These are phyloP conservation scores for Cairina moschata DNA, from an alignment of 2,113 vertebrate species.

Conservation along the genomic window DNA sequence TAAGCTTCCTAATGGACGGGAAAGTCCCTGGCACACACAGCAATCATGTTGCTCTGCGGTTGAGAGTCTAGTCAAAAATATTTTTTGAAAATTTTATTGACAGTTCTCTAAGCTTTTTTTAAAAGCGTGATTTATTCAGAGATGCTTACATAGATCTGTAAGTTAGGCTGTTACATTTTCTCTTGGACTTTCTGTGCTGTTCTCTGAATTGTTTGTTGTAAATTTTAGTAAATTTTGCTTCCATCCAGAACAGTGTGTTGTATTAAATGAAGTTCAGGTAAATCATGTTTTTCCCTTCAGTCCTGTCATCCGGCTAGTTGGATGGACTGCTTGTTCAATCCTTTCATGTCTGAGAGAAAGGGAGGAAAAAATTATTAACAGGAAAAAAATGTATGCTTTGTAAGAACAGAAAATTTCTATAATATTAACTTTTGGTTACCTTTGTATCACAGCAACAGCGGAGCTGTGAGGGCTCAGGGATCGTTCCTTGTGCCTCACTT, in stretches of 20 bases:
- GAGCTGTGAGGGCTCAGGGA: rapidly evolving
- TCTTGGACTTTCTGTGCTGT: neutral
- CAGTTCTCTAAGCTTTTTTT: neutral
- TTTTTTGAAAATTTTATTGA: neutral
- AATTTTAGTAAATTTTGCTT: neutral
- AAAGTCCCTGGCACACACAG: neutral
- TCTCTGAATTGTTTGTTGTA: neutral
- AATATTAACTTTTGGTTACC: neutral
- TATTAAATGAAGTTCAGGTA: neutral
- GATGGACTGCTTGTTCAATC: neutral
- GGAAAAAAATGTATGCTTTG: neutral
- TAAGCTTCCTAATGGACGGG: neutral
- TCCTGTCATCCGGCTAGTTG: neutral
- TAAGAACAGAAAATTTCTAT: neutral
- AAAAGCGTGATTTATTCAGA: neutral
- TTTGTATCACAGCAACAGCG: too few relatives aligned
- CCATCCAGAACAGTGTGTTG: neutral
- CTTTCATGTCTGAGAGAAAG: neutral
- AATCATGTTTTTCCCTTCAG: too few relatives aligned
- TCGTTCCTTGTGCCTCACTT: neutral
- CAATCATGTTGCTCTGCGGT: neutral
- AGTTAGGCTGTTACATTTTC: neutral
- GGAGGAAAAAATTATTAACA: neutral
- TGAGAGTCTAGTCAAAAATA: neutral
- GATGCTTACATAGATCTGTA: neutral